Conservation (phyloP, 2,888 invertebrate genomes). For the Ptilodon capucinus region DNA sequence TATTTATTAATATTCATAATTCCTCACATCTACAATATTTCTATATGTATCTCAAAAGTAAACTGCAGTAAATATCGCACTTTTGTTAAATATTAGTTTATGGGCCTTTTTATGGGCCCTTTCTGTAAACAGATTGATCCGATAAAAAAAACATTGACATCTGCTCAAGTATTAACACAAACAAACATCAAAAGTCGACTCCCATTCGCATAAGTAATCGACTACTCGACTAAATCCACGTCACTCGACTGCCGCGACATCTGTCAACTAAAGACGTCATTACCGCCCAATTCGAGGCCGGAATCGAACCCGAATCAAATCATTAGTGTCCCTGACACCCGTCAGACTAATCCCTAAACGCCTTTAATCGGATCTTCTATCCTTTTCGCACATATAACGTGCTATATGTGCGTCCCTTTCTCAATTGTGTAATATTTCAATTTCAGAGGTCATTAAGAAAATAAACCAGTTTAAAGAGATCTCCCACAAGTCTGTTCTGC, state of each 20-base stretch:
- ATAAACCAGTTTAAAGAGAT: slow-evolving; percentile 8
- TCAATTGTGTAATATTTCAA: slow-evolving; percentile 47
- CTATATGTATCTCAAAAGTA: no score
- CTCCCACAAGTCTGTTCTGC: slow-evolving; percentile 18
- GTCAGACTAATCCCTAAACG: slow-evolving; percentile 55
- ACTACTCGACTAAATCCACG: slow-evolving; percentile 14
- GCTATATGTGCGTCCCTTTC: slow-evolving; percentile 41
- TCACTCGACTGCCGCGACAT: slow-evolving; percentile 48
- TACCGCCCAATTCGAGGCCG: slow-evolving; percentile 48
- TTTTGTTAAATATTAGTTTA: no score
- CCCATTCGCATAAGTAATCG: slow-evolving; percentile 1
- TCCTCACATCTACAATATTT: no score
- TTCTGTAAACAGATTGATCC: not conserved
- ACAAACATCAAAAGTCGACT: not conserved
- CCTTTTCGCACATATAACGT: slow-evolving; percentile 22
- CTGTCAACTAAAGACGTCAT: slow-evolving; percentile 72
- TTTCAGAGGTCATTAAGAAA: slow-evolving; percentile 47
- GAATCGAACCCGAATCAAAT: slow-evolving; percentile 48
- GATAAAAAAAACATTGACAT: not conserved
- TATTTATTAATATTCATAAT: no score
- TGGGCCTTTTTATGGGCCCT: not conserved
- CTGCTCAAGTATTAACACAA: not conserved
- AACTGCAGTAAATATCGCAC: no score
- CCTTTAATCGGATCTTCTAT: slow-evolving; percentile 39
- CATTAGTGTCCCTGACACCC: slow-evolving; percentile 55